Evolutionary conservation across 2,113 vertebrate genomes (phyloP).

Genomic region (Psammodynastes pulverulentus): DNA sequence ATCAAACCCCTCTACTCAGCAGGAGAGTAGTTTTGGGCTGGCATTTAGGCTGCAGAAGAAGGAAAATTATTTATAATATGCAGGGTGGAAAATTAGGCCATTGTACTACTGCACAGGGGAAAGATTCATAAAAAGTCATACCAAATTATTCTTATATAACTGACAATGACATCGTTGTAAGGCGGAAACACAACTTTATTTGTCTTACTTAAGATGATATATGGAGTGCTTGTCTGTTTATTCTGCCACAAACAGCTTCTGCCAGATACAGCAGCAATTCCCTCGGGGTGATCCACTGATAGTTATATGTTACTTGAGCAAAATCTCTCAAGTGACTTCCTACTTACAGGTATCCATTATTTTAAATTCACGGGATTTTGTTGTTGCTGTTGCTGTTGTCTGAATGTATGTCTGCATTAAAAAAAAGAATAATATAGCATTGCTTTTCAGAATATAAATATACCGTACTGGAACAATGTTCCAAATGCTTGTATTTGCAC

Average conservation of each 20-base stretch:
- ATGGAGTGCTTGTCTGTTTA: slow-evolving; percentile 85
- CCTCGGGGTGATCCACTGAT: slow-evolving; percentile 70
- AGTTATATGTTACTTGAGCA: slow-evolving; percentile 82
- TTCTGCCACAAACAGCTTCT: slow-evolving; percentile 82
- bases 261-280: slow-evolving; percentile 75
- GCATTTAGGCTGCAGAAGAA: slow-evolving; percentile 66
- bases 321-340: slow-evolving; percentile 79
- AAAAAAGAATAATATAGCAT: slow-evolving; percentile 64
- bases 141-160: slow-evolving; percentile 84
- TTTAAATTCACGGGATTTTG: slow-evolving; percentile 78
- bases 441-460: slow-evolving; percentile 75
- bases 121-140: slow-evolving; percentile 84
- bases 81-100: slow-evolving; percentile 78
- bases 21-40: slow-evolving; percentile 54
- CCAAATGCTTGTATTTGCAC: slow-evolving; percentile 63
- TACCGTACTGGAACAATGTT: slow-evolving; percentile 68
- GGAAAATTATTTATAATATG: slow-evolving; percentile 75
- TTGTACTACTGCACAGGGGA: slow-evolving; percentile 79
- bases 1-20: neutral
- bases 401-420: slow-evolving; percentile 54
- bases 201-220: slow-evolving; percentile 87
- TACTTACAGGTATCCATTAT: slow-evolving; percentile 81
- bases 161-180: slow-evolving; percentile 84
- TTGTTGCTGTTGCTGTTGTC: slow-evolving; percentile 48
- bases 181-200: slow-evolving; percentile 83